Percentiles rank a stretch among this genome's conserved stretches.
These are phyloP conservation scores for Drosophila birchii DNA, from an alignment of 2,888 invertebrate genomes.

Conservation along the genomic window DNA sequence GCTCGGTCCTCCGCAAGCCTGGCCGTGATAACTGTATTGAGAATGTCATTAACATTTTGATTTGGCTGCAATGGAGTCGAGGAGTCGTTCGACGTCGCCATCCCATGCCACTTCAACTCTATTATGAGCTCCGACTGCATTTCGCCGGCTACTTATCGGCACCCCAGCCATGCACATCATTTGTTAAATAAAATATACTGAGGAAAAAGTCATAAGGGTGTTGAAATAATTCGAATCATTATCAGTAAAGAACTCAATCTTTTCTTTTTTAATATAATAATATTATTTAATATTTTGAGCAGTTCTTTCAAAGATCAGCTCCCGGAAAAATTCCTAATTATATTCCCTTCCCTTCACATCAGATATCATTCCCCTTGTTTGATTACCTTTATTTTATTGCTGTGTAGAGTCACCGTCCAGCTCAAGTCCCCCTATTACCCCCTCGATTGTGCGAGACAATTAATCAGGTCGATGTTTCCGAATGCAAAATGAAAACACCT, in stretches of 20 bases:
- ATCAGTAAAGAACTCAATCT: neutral
- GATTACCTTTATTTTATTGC: neutral
- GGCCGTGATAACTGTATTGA: constrained; percentile 83
- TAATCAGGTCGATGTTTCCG: constrained; percentile 79
- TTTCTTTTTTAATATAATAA: neutral
- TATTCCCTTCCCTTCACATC: neutral
- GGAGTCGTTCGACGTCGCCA: constrained; percentile 6
- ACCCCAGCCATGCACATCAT: constrained; percentile 73
- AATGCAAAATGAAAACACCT: constrained; percentile 79
- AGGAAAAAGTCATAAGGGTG: neutral
- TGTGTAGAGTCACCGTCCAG: constrained; percentile 32
- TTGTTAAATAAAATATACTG: constrained; percentile 70
- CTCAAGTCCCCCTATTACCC: constrained; percentile 5
- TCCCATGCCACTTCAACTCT: constrained; percentile 44
- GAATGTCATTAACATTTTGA: constrained; percentile 85
- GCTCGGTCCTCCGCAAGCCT: constrained; percentile 5
- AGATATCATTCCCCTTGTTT: neutral
- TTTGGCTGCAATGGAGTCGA: constrained; percentile 58
- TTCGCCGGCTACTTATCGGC: constrained; percentile 61
- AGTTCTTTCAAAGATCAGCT: neutral
- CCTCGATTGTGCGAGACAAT: constrained; percentile 78
- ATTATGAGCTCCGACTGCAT: constrained; percentile 58
- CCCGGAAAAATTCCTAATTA: neutral
- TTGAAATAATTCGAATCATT: neutral
- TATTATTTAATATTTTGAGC: too few species aligned